Percentiles rank a stretch among this genome's conserved stretches.
phyloP scores from a whole-genome alignment of 2,113 vertebrate species.

The Neomonachus schauinslandi region DNA sequence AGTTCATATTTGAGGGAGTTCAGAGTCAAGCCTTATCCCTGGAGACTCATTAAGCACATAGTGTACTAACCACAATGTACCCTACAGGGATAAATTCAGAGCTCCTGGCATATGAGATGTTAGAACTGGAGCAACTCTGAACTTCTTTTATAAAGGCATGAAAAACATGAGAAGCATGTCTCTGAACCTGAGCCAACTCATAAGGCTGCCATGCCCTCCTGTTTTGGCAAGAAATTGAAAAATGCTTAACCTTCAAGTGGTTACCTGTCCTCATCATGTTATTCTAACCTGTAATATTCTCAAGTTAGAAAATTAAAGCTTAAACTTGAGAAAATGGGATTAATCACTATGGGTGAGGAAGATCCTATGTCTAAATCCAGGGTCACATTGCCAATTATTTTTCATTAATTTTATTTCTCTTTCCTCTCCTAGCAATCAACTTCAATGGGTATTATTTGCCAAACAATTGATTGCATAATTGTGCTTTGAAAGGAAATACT shows the following conservation, averaged over 20 bases:
- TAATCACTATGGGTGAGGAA: background rate
- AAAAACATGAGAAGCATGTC: conserved; percentile 69
- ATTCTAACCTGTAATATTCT: conserved; percentile 46
- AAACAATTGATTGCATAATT: background rate
- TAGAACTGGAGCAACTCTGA: conserved; percentile 58
- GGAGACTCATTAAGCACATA: conserved; percentile 67
- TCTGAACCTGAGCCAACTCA: conserved; percentile 60
- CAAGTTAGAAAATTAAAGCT: conserved; percentile 55
- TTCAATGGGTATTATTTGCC: background rate
- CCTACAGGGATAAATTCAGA: conserved; percentile 64
- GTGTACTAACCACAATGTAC: conserved; percentile 60
- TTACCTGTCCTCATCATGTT: conserved; percentile 67
- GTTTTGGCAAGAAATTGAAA: conserved; percentile 68
- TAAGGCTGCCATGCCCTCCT: conserved; percentile 61
- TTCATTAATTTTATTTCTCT: conserved; percentile 45
- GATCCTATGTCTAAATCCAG: conserved; percentile 11
- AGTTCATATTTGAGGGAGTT: conserved; percentile 59
- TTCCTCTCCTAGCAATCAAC: background rate
- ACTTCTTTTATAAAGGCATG: conserved; percentile 64
- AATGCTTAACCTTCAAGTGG: conserved; percentile 11
- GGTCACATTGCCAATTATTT: background rate
- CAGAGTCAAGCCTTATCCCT: conserved; percentile 54
- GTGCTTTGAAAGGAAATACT: conserved; percentile 33
- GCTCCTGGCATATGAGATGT: conserved; percentile 60
- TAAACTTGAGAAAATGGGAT: conserved; percentile 40